phyloP scores from a whole-genome alignment of 2,888 invertebrate species.

The Acrobasis consociella region DNA sequence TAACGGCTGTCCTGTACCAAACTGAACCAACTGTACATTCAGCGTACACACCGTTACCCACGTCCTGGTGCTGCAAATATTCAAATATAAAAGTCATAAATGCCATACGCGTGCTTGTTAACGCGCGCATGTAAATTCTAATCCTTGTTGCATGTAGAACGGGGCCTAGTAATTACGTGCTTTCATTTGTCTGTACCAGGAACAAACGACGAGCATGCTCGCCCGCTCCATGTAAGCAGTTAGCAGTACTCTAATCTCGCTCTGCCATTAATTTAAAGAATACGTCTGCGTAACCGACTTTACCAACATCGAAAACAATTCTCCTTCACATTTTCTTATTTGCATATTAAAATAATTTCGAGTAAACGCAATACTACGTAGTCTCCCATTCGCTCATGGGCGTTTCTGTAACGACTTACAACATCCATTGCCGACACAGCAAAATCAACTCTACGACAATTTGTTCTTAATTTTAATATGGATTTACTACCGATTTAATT shows the following conservation, averaged over 20 bases:
- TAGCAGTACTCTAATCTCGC: conserved; percentile 81
- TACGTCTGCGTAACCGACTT: conserved; percentile 78
- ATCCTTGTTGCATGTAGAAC: conserved; percentile 81
- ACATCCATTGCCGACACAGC: conserved; percentile 39
- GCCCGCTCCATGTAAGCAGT: conserved; percentile 80
- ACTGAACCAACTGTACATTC: neutral
- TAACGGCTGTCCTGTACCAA: too few species aligned
- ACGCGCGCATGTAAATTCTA: conserved; percentile 78
- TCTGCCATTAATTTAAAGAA: conserved; percentile 81
- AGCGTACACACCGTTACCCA: neutral
- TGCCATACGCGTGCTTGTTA: conserved; percentile 79
- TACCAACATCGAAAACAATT: conserved; percentile 77
- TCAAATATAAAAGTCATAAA: conserved; percentile 77
- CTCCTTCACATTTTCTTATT: conserved; percentile 82
- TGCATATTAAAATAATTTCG: conserved; percentile 83
- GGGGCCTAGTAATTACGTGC: conserved; percentile 82
- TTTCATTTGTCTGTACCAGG: conserved; percentile 80
- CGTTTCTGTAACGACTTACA: conserved; percentile 52
- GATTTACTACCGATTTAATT: conserved; percentile 40
- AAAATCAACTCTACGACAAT: conserved; percentile 56
- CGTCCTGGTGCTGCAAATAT: conserved; percentile 53
- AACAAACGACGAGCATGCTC: conserved; percentile 75
- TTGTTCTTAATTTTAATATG: conserved; percentile 49
- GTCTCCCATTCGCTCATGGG: conserved; percentile 58
- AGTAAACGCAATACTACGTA: conserved; percentile 81